Conservation (phyloP, 2,797 vertebrate genomes). For the Eupleurogrammus muticus region DNA sequence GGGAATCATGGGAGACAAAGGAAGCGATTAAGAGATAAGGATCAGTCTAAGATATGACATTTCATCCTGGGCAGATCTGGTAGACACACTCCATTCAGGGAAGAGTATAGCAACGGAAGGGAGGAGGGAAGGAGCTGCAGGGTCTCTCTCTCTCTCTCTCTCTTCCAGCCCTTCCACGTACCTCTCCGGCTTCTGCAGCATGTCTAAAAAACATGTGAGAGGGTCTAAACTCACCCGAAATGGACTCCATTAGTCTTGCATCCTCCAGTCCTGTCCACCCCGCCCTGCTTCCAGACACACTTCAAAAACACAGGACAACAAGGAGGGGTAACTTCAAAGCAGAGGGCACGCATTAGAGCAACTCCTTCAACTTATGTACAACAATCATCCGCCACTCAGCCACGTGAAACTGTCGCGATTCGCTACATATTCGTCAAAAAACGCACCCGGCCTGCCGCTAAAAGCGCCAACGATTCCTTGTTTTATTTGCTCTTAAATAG, state of each 20-base stretch:
- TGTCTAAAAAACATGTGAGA: constrained; percentile 72
- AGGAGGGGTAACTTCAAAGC: constrained; percentile 63
- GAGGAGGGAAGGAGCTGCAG: constrained; percentile 57
- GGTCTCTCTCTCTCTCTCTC: constrained; percentile 59
- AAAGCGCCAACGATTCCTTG: constrained; percentile 52
- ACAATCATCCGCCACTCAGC: constrained; percentile 4
- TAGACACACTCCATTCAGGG: constrained; percentile 91
- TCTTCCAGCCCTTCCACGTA: constrained; percentile 51
- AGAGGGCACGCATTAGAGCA: constrained; percentile 21
- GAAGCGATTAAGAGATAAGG: constrained; percentile 97
- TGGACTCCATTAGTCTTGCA: constrained; percentile 36
- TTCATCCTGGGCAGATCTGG: constrained; percentile 94
- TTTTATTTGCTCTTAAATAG: constrained; percentile 79
- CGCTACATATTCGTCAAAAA: constrained; percentile 17
- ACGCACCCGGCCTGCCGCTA: constrained; percentile 42
- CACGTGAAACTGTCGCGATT: constrained; percentile 44
- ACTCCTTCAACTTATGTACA: constrained; percentile 28
- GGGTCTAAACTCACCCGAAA: constrained; percentile 44
- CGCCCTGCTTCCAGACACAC: constrained; percentile 30
- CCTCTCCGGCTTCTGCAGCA: constrained; percentile 47
- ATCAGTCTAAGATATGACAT: constrained; percentile 97
- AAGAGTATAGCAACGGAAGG: constrained; percentile 83
- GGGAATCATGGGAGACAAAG: constrained; percentile 95
- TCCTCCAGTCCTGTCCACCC: constrained; percentile 19
- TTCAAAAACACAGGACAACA: constrained; percentile 30